A percentile compares a stretch with the other conserved stretches of the same genome.
Evolutionary conservation across 2,113 vertebrate genomes (phyloP).

Genomic region (Axis porcinus): DNA sequence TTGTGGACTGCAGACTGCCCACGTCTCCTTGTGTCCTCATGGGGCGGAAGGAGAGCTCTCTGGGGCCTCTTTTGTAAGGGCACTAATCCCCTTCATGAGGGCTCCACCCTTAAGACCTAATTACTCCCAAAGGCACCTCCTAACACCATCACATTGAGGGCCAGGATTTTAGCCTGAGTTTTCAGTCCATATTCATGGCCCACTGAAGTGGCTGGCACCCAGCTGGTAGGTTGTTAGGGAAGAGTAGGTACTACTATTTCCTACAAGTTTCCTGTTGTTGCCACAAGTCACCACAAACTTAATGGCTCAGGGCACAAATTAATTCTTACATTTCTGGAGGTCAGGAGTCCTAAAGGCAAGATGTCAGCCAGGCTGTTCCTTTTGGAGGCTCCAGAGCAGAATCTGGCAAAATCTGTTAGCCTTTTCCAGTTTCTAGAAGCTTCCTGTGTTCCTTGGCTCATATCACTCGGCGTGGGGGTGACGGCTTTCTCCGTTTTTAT

Average conservation of each 20-base stretch:
- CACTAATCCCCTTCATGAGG: background rate
- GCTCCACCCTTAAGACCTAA: background rate
- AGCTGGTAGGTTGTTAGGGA: background rate
- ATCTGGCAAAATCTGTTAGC: background rate
- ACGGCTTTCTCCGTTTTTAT: background rate
- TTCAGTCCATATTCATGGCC: background rate
- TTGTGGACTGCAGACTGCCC: background rate
- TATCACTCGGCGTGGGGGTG: accelerated
- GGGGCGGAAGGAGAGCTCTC: no score
- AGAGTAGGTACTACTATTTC: background rate
- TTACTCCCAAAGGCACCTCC: background rate
- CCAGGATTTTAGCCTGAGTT: background rate
- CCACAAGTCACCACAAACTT: background rate
- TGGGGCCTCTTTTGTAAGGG: background rate
- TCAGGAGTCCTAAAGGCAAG: background rate
- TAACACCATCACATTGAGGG: accelerated
- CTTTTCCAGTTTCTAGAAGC: background rate
- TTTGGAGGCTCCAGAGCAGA: background rate
- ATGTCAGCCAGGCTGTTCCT: background rate
- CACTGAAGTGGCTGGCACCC: accelerated
- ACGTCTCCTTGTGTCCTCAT: background rate
- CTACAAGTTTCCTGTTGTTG: background rate
- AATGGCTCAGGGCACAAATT: background rate
- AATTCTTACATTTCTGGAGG: background rate
- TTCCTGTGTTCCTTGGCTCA: accelerated